Conservation (phyloP, 2,888 invertebrate genomes). For the Erebia palarica region DNA sequence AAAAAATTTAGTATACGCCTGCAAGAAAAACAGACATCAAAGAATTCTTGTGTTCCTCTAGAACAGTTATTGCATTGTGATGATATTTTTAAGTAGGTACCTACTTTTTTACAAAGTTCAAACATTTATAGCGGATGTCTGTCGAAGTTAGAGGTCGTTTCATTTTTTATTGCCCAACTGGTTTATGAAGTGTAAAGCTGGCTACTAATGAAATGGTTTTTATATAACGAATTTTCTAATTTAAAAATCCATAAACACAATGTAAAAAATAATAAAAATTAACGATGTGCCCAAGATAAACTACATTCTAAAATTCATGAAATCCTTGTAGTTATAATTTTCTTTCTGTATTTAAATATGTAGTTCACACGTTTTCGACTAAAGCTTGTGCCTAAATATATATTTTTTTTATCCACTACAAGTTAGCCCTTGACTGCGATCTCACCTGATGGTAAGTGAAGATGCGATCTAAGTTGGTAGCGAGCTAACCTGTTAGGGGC, state of each 20-base stretch:
- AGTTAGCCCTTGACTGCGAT: no score
- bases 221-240: slow-evolving; percentile 3
- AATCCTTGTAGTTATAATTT: no score
- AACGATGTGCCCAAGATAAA: background rate
- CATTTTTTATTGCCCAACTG: slow-evolving; percentile 40
- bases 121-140: slow-evolving; percentile 46
- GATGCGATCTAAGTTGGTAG: no score
- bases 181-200: slow-evolving; percentile 44
- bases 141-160: slow-evolving; percentile 42
- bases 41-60: slow-evolving; percentile 26
- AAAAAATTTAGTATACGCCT: slow-evolving; percentile 12
- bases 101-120: slow-evolving; percentile 37
- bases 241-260: slow-evolving; percentile 3
- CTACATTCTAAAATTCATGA: background rate
- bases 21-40: slow-evolving; percentile 35
- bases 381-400: no score
- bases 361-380: no score
- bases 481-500: no score
- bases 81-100: slow-evolving; percentile 37
- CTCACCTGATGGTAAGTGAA: no score
- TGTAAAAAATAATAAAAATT: background rate
- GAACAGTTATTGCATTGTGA: slow-evolving; percentile 26
- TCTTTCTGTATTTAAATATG: no score
- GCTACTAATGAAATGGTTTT: slow-evolving; percentile 43
- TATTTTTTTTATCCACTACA: no score